A percentile compares a stretch with the other conserved stretches of the same genome.
phyloP scores from a whole-genome alignment of 1,140 invertebrate genomes.

The Gonioctena quinquepunctata region DNA sequence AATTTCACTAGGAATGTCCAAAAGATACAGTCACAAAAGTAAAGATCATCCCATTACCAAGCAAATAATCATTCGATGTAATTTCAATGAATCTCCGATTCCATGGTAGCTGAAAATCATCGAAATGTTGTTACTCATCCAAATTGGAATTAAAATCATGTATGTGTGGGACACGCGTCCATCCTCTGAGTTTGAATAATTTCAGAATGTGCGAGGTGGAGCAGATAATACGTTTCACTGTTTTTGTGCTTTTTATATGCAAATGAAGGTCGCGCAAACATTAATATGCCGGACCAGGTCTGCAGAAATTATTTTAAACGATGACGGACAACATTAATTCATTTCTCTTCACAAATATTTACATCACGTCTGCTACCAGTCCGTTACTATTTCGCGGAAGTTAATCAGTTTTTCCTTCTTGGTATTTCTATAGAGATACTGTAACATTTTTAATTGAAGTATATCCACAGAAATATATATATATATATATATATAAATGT shows the following conservation, averaged over 20 bases:
- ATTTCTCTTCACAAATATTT: not conserved
- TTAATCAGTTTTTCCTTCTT: not conserved
- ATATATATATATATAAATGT: no score
- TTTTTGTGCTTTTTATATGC: slow-evolving; percentile 18
- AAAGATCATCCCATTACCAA: no score
- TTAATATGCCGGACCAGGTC: not conserved
- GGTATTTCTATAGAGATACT: no score
- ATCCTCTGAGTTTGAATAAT: not conserved
- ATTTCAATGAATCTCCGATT: no score
- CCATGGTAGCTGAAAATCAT: no score
- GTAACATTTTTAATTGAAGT: no score
- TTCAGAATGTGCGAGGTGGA: slow-evolving; percentile 15
- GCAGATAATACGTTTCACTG: slow-evolving; percentile 10
- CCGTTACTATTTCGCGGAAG: not conserved
- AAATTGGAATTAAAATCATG: not conserved
- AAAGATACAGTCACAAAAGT: no score
- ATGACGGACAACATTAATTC: slow-evolving; percentile 17
- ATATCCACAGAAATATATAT: no score
- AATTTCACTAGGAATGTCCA: no score
- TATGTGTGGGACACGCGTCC: not conserved
- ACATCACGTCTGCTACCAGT: not conserved
- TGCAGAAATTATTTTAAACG: slow-evolving; percentile 12
- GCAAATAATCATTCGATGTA: no score
- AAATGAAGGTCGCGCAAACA: slow-evolving; percentile 2
- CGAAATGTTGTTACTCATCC: no score